Evolutionary conservation across 2,113 vertebrate genomes (phyloP).

Genomic region (Datnioides undecimradiatus): DNA sequence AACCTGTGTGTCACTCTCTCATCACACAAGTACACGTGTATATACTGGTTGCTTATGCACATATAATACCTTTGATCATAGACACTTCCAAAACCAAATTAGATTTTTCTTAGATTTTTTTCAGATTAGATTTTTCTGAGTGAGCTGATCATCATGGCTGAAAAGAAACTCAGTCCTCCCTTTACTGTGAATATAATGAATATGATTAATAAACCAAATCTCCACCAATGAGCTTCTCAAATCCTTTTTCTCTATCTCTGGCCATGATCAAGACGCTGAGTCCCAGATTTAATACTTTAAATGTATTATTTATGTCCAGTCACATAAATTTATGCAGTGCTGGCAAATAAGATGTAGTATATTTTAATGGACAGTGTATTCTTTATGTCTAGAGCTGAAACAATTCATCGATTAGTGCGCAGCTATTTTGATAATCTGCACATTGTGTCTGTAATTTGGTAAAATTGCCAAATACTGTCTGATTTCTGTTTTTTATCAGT

Average conservation of each 20-base stretch:
- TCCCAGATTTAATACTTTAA: neutral
- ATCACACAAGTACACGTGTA: neutral
- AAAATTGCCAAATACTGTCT: too few relatives aligned
- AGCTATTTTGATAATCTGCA: neutral
- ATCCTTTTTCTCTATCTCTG: neutral
- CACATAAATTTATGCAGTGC: neutral
- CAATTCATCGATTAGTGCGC: neutral
- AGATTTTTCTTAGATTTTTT: fast-evolving
- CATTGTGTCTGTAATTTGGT: neutral
- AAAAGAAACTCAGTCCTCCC: too few relatives aligned
- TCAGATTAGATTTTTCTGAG: neutral
- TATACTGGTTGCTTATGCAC: neutral
- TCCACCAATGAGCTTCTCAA: neutral
- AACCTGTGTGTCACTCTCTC: neutral
- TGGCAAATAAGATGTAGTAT: neutral
- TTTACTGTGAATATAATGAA: too few relatives aligned
- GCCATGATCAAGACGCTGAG: neutral
- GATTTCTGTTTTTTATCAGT: neutral
- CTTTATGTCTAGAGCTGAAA: neutral
- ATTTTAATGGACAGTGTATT: neutral
- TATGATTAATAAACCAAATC: too few relatives aligned
- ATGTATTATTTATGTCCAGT: neutral
- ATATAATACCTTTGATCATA: neutral
- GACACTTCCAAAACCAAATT: neutral
- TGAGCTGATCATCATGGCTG: neutral